Base-by-base conservation (phyloP, 2,888 invertebrate species). In the Apotomis capreana region DNA sequence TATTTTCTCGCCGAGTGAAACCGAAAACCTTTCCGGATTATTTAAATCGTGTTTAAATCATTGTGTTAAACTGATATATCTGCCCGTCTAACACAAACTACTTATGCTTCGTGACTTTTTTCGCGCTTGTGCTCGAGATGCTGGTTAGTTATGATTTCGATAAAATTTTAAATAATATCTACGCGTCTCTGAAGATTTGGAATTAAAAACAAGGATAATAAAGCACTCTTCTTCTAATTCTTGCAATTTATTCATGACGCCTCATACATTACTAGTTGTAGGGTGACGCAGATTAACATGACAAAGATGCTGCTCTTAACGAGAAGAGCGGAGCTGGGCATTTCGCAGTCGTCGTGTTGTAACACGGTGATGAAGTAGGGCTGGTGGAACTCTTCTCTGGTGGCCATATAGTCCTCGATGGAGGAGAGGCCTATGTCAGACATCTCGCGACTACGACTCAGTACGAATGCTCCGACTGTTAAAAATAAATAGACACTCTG, bases 401-500 rank as follows among this genome's bases (percentile, higher is more conserved):
- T 52, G 0, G 61, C 49, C 68, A 89, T 86, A 65, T 84, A 75
- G 0, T 3, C 4, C 68, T 83, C 77, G 72, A 92, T 88, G 6
- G 79, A 81, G 0, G 76, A 3, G 0, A 49, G 72, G 0, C 82
- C 83, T 0, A 70, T 67, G 0, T 52, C 36, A 0, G 84, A 71
- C 77, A 91, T 74, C 0, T 78, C 74, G 0, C 90, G 82, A 0
- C 77, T 78, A 4, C 91, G 84, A 73, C 92, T 92, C 5, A 92
- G 79, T 76, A 89, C 90, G 88, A 89, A 89, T 4, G 81, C 88
- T 12, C 84, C 84, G 67, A 92, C 92, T 92, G 82, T 1, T 78
- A 68, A 0, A 9, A n/a, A 58, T 49, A 65, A 70, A 54, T 26
- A 26, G 26, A 26, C 26, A 26, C 26, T 26, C 26, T 26, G 26